Base-by-base conservation (phyloP, 2,888 invertebrate genomes). In the Pachliopta kotzebuea region DNA sequence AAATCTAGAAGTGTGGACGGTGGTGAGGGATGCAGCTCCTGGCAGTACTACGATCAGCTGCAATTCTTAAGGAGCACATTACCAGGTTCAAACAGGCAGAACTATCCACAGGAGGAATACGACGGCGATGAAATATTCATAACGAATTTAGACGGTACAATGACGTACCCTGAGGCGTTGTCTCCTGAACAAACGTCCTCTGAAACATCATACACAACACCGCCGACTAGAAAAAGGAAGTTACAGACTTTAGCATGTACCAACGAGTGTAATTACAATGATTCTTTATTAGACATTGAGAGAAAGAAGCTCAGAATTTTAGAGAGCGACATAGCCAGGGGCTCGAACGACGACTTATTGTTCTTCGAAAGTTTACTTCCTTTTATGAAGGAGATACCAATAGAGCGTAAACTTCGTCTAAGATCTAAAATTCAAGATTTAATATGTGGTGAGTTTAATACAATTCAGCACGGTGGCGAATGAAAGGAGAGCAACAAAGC, bases 331-430 rank as follows among this genome's bases (percentile, higher is more conserved):
- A 68, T 67, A 59, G 63, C 60, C 9, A 69, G 69, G 60, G 69
- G 67, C 42, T 70, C 69, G 63, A 71, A 67, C 55, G 72, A 73
- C 59, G 75, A 74, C 68, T 63, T 70, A 54, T 66, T 74, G 60
- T 75, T 74, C 67, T 75, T 75, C 67, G 71, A 74, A 62, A 74
- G 74, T 66, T 71, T 76, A 52, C 24, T 75, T 56, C 74, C 74
- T 14, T 75, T 72, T 57, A 64, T 74, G 66, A 66, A 68, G 26
- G 69, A 71, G 50, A 72, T 74, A 49, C 74, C 74, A n/a, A 20
- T 69, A 64, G 69, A 68, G 56, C 67, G 69, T 20, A 74, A 74
- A 66, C 68, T 75, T 37, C 67, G 69, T 53, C 68, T 74, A 17
- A 68, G 73, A 54, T 71, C 72, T 11, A 72, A 72, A 53, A 75